Evolutionary conservation across 2,888 invertebrate species (phyloP), one percentile per base, ranked within the genome.

Genomic region (Scaptomyza parva): DNA sequence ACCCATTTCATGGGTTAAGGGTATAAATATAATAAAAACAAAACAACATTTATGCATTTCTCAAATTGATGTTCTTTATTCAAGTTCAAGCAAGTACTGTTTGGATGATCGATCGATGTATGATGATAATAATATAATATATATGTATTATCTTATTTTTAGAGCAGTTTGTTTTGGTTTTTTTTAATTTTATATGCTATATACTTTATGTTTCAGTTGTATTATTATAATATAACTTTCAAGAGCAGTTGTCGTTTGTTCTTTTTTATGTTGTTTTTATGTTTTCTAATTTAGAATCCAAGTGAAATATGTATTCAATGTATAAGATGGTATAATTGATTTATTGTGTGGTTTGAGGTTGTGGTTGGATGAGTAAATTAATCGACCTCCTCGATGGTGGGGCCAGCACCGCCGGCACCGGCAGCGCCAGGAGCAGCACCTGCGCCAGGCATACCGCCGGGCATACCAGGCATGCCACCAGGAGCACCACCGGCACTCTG

Each of bases 331-430:
- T 60, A 48, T 30, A 45, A 52, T 69, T 73, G 55, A 53, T 55
- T 52, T 67, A 61, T 65, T 45, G 52, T 69, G 24, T 40, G 4
- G 22, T 50, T 59, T 37, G 53, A 43, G 40, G 68, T 78, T 91
- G 90, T 61, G 57, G 67, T 39, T 33, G 58, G 35, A 28, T 26
- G 67, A 70, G 64, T 70, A 54, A 55, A 78, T 92, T 92, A 92
- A 76, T 97, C 97, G 91, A 97, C 97, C 93, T 97, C 97, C 93
- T 97, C 97, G 92, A 97, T 97, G 92, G 97, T 97, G 88, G 97
- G 97, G 88, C 97, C 89, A 83, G 88, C 89, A 68, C 88, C 89
- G 71, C 87, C 86, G 52, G 84, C 74, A 67, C 81, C 94, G 62
- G 94, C 94, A 88, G 81, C 78, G 71, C 89, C 92, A 79, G 90